Evolutionary conservation across 2,113 vertebrate species (phyloP).

Genomic region (Fukomys damarensis): DNA sequence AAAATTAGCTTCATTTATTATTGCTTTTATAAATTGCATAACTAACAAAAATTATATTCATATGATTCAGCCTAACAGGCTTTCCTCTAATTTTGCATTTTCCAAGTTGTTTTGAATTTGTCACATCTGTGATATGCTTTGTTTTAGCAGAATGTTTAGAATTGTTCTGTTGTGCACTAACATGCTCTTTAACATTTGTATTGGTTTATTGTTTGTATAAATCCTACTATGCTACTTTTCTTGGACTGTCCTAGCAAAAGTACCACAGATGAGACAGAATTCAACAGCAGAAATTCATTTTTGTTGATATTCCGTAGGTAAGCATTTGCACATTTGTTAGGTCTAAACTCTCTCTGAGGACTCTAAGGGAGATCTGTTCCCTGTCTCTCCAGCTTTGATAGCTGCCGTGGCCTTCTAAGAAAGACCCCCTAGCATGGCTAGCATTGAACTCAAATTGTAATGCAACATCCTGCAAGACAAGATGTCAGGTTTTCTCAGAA

Average conservation of each 20-base stretch:
- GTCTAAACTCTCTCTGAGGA: rapidly evolving
- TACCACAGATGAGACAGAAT: neutral
- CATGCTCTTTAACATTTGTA: neutral
- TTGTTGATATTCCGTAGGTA: neutral
- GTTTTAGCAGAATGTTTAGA: neutral
- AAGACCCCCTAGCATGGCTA: neutral
- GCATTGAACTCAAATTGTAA: neutral
- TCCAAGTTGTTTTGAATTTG: neutral
- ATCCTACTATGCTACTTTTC: neutral
- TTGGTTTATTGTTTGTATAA: neutral
- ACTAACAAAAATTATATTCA: neutral
- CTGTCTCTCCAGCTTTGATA: neutral
- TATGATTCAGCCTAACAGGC: neutral
- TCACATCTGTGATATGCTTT: neutral
- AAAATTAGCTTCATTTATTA: neutral
- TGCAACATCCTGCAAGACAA: neutral
- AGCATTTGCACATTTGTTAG: neutral
- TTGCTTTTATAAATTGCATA: neutral
- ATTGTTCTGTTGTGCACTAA: neutral
- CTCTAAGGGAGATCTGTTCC: neutral
- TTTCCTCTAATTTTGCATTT: neutral
- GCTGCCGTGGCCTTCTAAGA: neutral
- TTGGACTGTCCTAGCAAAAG: neutral
- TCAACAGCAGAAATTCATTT: neutral
- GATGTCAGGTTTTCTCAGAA: neutral